Conservation (phyloP, 1,140 invertebrate species). For the Drosophila rufa region DNA sequence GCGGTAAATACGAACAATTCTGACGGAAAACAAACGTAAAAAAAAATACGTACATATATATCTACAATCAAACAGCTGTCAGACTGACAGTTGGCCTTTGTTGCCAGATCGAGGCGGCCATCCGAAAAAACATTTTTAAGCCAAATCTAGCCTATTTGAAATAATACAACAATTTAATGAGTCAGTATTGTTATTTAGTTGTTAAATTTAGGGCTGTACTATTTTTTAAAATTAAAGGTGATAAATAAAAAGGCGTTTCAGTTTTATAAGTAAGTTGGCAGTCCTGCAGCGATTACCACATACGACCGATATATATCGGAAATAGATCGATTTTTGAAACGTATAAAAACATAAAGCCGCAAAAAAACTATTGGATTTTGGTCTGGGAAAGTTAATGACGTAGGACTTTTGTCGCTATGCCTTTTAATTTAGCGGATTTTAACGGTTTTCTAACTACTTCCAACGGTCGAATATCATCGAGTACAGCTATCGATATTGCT, state of each 20-base stretch:
- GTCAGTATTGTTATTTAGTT: neutral
- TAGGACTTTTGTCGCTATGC: too few relatives aligned
- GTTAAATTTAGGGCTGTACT: neutral
- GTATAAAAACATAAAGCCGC: too few relatives aligned
- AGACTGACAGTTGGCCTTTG: conserved; percentile 13
- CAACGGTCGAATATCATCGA: neutral
- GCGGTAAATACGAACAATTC: conserved; percentile 20
- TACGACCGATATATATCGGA: too few relatives aligned
- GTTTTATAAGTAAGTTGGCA: neutral
- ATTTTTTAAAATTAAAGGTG: neutral
- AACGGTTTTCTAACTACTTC: neutral
- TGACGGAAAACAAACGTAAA: conserved; percentile 39
- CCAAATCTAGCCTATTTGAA: neutral
- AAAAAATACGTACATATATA: conserved; percentile 28
- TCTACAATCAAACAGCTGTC: conserved; percentile 38
- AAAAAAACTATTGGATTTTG: too few relatives aligned
- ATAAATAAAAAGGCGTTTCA: too few relatives aligned
- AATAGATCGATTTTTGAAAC: too few relatives aligned
- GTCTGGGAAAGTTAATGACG: too few relatives aligned
- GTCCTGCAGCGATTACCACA: neutral
- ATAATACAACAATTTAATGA: neutral
- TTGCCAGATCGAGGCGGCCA: neutral
- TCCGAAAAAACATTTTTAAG: neutral
- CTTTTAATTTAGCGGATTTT: neutral
- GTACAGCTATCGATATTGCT: conserved; percentile 2